phyloP scores from a whole-genome alignment of 2,113 vertebrate genomes.

The Prionailurus bengalensis region DNA sequence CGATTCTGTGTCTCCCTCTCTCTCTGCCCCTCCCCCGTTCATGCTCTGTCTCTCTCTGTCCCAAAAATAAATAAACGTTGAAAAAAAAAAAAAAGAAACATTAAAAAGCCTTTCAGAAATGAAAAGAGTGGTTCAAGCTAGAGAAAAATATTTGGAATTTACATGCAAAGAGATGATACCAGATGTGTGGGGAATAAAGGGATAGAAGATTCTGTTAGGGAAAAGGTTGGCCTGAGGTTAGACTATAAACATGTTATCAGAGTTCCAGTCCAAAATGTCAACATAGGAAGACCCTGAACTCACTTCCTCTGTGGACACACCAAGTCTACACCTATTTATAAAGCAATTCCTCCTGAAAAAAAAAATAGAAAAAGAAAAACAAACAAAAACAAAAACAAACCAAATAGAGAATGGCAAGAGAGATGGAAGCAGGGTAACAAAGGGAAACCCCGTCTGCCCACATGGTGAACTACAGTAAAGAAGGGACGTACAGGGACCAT shows the following conservation, averaged over 20 bases:
- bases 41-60: too few species aligned
- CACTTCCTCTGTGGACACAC: not conserved
- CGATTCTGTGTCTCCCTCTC: too few species aligned
- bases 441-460: not conserved
- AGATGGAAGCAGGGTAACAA: not conserved
- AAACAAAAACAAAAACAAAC: not conserved
- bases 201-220: not conserved
- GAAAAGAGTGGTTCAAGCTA: not conserved
- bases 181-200: not conserved
- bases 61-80: too few species aligned
- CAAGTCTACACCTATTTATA: not conserved
- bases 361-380: not conserved
- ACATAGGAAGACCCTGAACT: not conserved
- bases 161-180: not conserved
- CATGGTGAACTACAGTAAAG: not conserved
- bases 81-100: not conserved
- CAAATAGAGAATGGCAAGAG: not conserved
- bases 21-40: too few species aligned
- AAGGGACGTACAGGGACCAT: not conserved
- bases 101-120: not conserved
- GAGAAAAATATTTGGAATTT: slow-evolving; percentile 14
- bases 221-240: not conserved
- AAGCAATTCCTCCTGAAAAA: not conserved
- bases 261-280: not conserved
- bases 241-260: not conserved